phyloP scores from a whole-genome alignment of 2,888 invertebrate species.

The Netelia virgata region DNA sequence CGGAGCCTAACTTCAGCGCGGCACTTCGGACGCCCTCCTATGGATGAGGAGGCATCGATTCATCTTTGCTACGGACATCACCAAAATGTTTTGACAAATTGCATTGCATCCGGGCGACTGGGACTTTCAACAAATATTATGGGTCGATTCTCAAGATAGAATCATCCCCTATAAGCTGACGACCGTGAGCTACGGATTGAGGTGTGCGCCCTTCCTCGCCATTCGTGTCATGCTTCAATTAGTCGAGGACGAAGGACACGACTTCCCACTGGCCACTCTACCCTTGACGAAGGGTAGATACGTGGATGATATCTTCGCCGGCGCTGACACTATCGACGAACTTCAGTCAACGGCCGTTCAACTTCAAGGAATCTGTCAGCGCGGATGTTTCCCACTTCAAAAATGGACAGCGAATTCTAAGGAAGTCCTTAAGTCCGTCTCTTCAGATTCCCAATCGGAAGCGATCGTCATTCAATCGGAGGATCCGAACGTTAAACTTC shows the following conservation, averaged over 20 bases:
- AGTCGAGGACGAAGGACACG: constrained; percentile 50
- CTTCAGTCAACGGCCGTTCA: not conserved
- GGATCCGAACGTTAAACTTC: not conserved
- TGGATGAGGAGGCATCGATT: constrained; percentile 43
- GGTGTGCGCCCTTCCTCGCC: constrained; percentile 16
- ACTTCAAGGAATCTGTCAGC: constrained; percentile 4
- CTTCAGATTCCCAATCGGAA: constrained; percentile 5
- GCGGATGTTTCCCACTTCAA: constrained; percentile 19
- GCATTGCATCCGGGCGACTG: constrained; percentile 67
- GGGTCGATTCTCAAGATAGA: constrained; percentile 66
- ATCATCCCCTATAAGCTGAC: constrained; percentile 24
- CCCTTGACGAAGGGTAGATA: constrained; percentile 42
- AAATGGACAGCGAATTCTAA: constrained; percentile 12
- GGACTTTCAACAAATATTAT: constrained; percentile 79
- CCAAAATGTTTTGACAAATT: constrained; percentile 60
- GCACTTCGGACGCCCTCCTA: constrained; percentile 49
- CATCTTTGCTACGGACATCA: constrained; percentile 48
- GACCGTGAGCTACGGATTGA: constrained; percentile 55
- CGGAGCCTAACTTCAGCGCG: constrained; percentile 57
- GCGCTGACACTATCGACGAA: constrained; percentile 9
- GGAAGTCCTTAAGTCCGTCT: not conserved
- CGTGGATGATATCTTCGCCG: constrained; percentile 60
- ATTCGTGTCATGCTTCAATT: constrained; percentile 42
- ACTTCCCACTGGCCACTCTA: constrained; percentile 45
- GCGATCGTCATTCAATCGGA: not conserved